Conservation (phyloP, 2,888 invertebrate genomes). For the Agonum fuliginosum region DNA sequence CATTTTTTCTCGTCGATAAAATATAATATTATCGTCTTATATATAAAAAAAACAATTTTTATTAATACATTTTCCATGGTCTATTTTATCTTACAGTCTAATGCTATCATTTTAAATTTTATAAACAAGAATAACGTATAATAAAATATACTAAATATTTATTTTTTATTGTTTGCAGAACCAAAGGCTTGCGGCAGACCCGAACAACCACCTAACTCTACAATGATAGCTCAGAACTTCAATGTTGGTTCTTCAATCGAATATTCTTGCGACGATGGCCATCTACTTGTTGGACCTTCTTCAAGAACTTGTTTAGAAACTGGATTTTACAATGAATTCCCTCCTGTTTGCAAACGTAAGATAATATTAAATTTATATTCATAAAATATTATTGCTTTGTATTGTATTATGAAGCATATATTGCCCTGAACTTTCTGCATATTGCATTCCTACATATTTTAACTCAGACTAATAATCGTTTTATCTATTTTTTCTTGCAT, state of each 20-base stretch:
- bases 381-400: too few species aligned
- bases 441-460: background rate
- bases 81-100: too few species aligned
- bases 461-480: background rate
- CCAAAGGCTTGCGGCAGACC: constrained; percentile 94
- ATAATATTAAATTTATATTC: too few species aligned
- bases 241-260: constrained; percentile 89
- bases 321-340: constrained; percentile 95
- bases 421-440: too few species aligned
- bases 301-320: constrained; percentile 90
- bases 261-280: constrained; percentile 90
- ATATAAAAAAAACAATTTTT: too few species aligned
- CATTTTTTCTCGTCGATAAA: too few species aligned
- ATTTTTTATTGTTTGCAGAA: constrained; percentile 74
- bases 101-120: too few species aligned
- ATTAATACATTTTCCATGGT: too few species aligned
- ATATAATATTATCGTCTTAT: too few species aligned
- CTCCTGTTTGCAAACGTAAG: constrained; percentile 95
- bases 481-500: background rate
- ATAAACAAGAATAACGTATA: background rate
- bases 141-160: constrained; percentile 6
- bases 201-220: constrained; percentile 94
- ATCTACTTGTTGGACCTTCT: constrained; percentile 89
- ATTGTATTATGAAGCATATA: too few species aligned
- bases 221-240: constrained; percentile 85